Conservation (phyloP, 2,888 invertebrate species). For the Leucoma salicis region DNA sequence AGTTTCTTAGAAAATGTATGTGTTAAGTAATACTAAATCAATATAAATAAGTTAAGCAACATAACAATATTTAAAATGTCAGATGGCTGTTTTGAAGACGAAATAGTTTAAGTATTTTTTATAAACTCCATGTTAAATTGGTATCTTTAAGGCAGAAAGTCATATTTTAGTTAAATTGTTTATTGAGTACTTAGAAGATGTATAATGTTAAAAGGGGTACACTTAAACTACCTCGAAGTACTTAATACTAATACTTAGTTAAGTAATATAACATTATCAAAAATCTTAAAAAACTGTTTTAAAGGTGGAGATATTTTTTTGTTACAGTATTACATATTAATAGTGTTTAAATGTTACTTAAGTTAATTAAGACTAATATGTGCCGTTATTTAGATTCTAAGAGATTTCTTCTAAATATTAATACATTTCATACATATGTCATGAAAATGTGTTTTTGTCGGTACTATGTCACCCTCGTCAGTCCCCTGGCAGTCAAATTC, state of each 20-base stretch:
- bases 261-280: background rate
- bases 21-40: too few species aligned
- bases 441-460: constrained; percentile 2
- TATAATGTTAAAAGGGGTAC: too few species aligned
- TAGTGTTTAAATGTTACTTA: constrained; percentile 1
- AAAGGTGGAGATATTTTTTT: background rate
- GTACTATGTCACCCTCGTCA: constrained; percentile 12
- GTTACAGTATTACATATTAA: background rate
- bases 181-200: constrained; percentile 10
- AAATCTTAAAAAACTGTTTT: background rate
- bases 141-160: constrained; percentile 1
- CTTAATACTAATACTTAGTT: too few species aligned
- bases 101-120: constrained; percentile 2
- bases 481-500: constrained; percentile 14
- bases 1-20: constrained; percentile 6
- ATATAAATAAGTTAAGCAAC: too few species aligned
- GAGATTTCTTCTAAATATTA: background rate
- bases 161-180: constrained; percentile 8
- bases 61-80: too few species aligned
- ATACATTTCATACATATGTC: constrained; percentile 1
- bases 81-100: constrained; percentile 5
- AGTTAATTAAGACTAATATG: constrained; percentile 11
- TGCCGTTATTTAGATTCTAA: constrained; percentile 6
- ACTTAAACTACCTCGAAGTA: background rate
- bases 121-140: constrained; percentile 2